Evolutionary conservation across 2,113 vertebrate species (phyloP).

Genomic region (Empidonax traillii): DNA sequence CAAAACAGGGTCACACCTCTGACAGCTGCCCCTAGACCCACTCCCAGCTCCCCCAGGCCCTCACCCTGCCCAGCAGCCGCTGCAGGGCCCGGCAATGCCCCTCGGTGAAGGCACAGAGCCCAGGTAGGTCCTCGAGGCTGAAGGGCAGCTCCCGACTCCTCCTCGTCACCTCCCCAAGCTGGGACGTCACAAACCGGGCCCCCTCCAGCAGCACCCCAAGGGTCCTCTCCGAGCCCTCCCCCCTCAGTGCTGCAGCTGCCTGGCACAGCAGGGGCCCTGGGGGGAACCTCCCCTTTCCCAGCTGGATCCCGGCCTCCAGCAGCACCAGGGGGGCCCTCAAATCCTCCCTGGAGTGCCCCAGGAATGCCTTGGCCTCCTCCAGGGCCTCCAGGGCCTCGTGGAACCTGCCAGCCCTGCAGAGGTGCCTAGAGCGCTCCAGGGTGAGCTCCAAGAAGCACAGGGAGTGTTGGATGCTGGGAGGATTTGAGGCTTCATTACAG

Average conservation of each 20-base stretch:
- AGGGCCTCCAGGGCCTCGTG: constrained; percentile 49
- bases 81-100: constrained; percentile 69
- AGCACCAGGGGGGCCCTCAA: constrained; percentile 40
- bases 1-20: too few species aligned
- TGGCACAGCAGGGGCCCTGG: neutral
- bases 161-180: neutral
- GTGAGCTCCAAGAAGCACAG: constrained; percentile 76
- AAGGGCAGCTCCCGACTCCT: neutral
- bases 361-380: neutral
- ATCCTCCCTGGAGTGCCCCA: neutral
- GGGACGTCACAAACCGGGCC: constrained; percentile 64
- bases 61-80: constrained; percentile 55
- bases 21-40: too few species aligned
- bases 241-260: neutral
- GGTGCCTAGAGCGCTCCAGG: constrained; percentile 67
- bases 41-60: neutral
- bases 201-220: constrained; percentile 75
- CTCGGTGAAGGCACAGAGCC: constrained; percentile 78
- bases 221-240: neutral
- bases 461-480: neutral
- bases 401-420: constrained; percentile 72
- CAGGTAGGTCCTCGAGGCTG: constrained; percentile 46
- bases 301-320: constrained; percentile 55
- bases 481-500: neutral
- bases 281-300: constrained; percentile 9